phyloP scores from a whole-genome alignment of 2,113 vertebrate species.

The Oreotrochilus melanogaster region DNA sequence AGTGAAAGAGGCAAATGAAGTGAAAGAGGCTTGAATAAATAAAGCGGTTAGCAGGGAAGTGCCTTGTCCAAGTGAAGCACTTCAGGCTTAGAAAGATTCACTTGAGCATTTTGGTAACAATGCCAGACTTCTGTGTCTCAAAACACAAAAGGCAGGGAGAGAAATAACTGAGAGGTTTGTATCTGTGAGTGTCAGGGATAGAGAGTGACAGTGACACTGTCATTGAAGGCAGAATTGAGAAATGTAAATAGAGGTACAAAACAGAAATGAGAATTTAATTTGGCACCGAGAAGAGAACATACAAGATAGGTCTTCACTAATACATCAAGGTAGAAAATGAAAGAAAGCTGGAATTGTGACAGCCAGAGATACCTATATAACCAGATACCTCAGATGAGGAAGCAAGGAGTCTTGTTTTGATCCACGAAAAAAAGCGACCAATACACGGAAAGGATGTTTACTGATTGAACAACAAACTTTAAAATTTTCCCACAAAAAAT shows the following conservation, averaged over 20 bases:
- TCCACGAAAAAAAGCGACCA: background rate
- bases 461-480: background rate
- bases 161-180: background rate
- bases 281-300: background rate
- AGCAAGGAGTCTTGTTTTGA: background rate
- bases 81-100: background rate
- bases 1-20: background rate
- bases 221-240: background rate
- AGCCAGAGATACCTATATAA: background rate
- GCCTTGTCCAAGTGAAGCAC: background rate
- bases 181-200: background rate
- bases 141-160: background rate
- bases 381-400: background rate
- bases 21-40: background rate
- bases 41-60: background rate
- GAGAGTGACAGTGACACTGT: background rate
- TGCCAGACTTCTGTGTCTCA: background rate
- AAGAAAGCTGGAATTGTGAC: background rate
- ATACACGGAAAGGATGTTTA: background rate
- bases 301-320: background rate
- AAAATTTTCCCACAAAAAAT: background rate
- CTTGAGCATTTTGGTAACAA: constrained; percentile 16
- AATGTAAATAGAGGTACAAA: background rate
- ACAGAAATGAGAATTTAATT: background rate
- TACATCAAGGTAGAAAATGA: background rate